phyloP scores from a whole-genome alignment of 2,113 vertebrate species.

The Pongo pygmaeus region DNA sequence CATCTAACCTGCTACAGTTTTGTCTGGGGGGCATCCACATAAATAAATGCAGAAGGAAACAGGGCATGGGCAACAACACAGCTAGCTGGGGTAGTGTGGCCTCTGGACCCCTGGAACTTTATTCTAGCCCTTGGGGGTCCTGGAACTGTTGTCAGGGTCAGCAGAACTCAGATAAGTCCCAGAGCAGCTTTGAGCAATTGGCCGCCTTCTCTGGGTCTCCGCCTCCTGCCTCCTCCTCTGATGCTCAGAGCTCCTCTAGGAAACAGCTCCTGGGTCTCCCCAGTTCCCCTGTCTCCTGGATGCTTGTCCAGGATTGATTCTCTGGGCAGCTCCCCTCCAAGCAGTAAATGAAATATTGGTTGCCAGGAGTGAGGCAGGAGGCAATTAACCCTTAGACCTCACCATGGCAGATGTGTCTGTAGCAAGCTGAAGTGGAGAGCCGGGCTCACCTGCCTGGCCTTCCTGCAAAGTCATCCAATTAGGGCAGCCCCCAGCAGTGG shows the following conservation, averaged over 20 bases:
- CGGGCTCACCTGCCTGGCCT: slow-evolving; percentile 59
- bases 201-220: neutral
- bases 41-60: slow-evolving; percentile 18
- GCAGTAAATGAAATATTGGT: slow-evolving; percentile 80
- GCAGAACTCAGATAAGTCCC: neutral
- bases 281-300: slow-evolving; percentile 38
- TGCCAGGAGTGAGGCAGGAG: slow-evolving; percentile 75
- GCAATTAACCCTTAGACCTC: slow-evolving; percentile 79
- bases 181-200: neutral
- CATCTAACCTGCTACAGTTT: slow-evolving; percentile 43
- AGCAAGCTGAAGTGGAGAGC: slow-evolving; percentile 53
- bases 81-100: neutral
- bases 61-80: neutral
- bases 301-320: slow-evolving; percentile 73
- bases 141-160: neutral
- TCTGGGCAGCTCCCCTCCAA: slow-evolving; percentile 70
- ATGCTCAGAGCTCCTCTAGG: neutral
- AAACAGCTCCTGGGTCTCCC: neutral
- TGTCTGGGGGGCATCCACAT: neutral
- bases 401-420: slow-evolving; percentile 60
- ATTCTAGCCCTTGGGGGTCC: neutral
- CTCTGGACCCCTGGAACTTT: neutral
- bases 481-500: slow-evolving; percentile 64
- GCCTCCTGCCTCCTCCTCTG: neutral
- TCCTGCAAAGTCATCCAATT: slow-evolving; percentile 76